A percentile compares a stretch with the other conserved stretches of the same genome.
Evolutionary conservation across 2,113 vertebrate genomes (phyloP).

Genomic region (Poecile atricapillus): DNA sequence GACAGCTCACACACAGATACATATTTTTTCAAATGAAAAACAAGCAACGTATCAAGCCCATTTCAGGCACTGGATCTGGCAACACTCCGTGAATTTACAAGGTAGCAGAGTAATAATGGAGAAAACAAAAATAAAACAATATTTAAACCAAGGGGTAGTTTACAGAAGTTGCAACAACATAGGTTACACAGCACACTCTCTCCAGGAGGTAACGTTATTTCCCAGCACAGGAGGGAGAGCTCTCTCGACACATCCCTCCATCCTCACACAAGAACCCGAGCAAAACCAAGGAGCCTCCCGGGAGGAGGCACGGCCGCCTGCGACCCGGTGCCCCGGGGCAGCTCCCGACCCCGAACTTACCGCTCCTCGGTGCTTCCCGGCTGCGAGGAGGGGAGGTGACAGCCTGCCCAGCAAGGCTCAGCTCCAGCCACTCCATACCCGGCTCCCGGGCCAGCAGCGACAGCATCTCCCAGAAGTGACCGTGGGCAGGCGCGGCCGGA

Average conservation of each 20-base stretch:
- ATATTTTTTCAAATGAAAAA: not conserved
- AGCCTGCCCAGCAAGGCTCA: not conserved
- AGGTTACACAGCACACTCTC: not conserved
- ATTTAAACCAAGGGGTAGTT: not conserved
- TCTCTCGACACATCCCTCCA: too few relatives aligned
- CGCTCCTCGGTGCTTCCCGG: fast-evolving
- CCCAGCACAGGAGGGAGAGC: not conserved
- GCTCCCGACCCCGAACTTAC: not conserved
- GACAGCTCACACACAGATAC: not conserved
- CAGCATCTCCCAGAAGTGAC: constrained; percentile 29
- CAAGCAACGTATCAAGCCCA: not conserved
- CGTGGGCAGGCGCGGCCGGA: fast-evolving
- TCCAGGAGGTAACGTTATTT: not conserved
- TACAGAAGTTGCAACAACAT: fast-evolving
- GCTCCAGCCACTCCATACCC: not conserved
- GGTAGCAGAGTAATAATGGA: fast-evolving
- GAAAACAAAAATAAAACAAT: not conserved
- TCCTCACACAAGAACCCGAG: fast-evolving
- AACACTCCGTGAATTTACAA: fast-evolving
- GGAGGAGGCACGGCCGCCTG: fast-evolving
- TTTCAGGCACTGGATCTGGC: not conserved
- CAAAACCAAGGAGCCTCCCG: not conserved
- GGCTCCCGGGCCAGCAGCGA: not conserved
- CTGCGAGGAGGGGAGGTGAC: fast-evolving
- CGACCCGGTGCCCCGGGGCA: not conserved